Evolutionary conservation across 2,797 vertebrate genomes (phyloP).

Genomic region (Acipenser ruthenus): DNA sequence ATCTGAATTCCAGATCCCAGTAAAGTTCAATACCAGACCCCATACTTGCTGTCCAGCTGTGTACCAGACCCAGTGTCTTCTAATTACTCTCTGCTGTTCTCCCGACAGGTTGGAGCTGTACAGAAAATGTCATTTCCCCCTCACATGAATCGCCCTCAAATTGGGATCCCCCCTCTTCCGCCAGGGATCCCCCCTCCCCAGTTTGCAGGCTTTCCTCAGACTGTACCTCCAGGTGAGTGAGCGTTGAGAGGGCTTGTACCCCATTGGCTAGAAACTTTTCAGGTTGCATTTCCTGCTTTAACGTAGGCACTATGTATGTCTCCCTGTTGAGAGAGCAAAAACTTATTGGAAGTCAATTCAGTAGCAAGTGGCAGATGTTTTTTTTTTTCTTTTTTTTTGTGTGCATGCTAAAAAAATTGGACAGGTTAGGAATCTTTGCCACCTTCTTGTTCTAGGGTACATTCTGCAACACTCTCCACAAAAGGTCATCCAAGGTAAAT

Average conservation of each 20-base stretch:
- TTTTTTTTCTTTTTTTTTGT: neutral
- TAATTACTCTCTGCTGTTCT: no score
- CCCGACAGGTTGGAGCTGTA: conserved; percentile 31
- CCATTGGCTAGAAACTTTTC: no score
- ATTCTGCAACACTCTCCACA: conserved; percentile 1
- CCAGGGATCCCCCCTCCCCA: conserved; percentile 93
- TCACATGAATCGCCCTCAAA: conserved; percentile 92
- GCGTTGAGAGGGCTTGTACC: neutral
- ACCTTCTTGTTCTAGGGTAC: neutral
- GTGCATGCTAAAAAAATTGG: conserved; percentile 31
- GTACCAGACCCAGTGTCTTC: no score
- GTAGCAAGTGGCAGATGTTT: no score
- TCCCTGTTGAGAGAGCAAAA: no score
- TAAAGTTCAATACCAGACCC: no score
- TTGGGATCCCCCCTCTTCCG: conserved; percentile 82
- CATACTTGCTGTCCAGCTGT: no score
- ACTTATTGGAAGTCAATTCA: no score
- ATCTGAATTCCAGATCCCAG: no score
- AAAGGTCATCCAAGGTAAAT: neutral
- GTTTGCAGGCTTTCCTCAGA: conserved; percentile 87
- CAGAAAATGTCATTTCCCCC: conserved; percentile 91
- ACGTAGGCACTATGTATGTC: no score
- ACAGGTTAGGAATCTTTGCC: conserved; percentile 16
- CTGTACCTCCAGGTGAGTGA: conserved; percentile 26
- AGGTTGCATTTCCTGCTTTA: no score